Evolutionary conservation across 92 coral and sea anemone species (phyloP), one percentile per base, ranked within the genome.

Genomic region (Bergia sp.): DNA sequence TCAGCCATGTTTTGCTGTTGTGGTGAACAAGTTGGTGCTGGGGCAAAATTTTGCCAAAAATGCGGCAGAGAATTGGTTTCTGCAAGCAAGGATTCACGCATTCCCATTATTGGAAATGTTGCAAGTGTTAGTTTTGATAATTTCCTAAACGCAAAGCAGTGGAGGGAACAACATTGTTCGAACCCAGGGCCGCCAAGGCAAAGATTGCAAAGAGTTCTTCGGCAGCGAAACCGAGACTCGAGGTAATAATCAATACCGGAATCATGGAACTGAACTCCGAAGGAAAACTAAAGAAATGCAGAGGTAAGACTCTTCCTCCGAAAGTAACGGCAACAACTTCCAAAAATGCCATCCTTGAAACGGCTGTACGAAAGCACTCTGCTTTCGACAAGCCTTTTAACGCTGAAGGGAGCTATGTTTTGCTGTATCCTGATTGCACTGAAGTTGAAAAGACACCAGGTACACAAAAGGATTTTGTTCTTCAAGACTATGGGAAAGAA

Each of bases 361-460:
- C 85, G 53, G 85, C 85, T 81, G 85, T 81, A 36, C 74, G 73
- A 58, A 81, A 81, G 85, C 85, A 81, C 74, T 1, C 29, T 55
- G 85, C 85, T 37, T 81, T 81, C 21, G 74, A 81, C 85, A 81
- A 81, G 73, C 38, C 85, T 53, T 81, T 81, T 81, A 7, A 38
- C 53, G 74, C 50, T 3, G 85, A 53, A 53, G 73, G 11, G n/a
- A 61, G 49, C 37, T 13, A 81, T n/a, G 74, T 81, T 37, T 81
- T 81, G 74, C 85, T 81, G 85, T 81, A 81, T 81, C 85, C 74
- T 58, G 85, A 61, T 81, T 81, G 85, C 73, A 81, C 85, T 4
- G 85, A 61, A 58, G 85, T 81, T 37, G 73, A 81, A 10, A 81
- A 81, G 47, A 81, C 73, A 36, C 85, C 73, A 50, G 85, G 85